Conservation (phyloP, 2,888 invertebrate species). For the Eupithecia dodoneata region DNA sequence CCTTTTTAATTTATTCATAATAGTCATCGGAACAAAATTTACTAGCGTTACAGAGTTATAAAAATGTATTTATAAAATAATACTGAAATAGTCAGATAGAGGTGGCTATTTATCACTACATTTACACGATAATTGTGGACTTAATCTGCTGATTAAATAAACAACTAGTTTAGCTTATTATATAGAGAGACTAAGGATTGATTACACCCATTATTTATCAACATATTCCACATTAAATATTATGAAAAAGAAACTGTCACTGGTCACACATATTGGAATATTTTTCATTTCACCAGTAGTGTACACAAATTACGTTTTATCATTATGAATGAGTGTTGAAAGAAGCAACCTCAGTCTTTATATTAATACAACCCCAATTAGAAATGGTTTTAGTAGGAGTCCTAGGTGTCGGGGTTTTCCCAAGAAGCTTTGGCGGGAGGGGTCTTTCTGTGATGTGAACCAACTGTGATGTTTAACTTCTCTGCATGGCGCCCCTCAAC, state of each 20-base stretch:
- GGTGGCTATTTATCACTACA: conserved; percentile 39
- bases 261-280: conserved; percentile 41
- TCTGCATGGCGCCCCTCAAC: conserved; percentile 58
- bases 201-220: conserved; percentile 26
- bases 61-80: conserved; percentile 13
- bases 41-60: conserved; percentile 25
- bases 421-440: background rate
- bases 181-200: conserved; percentile 21
- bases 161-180: conserved; percentile 31
- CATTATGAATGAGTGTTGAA: conserved; percentile 63
- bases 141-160: conserved; percentile 32
- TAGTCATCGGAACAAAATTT: conserved; percentile 20
- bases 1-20: background rate
- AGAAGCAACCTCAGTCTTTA: conserved; percentile 82
- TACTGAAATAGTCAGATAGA: conserved; percentile 33
- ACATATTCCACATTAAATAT: conserved; percentile 33
- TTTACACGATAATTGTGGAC: conserved; percentile 32
- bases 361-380: background rate
- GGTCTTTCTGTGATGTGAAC: conserved; percentile 74
- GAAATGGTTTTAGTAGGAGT: background rate
- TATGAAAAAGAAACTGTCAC: conserved; percentile 34
- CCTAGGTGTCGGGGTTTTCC: background rate
- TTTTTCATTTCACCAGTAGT: conserved; percentile 53
- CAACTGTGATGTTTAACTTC: conserved; percentile 65
- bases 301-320: conserved; percentile 62